Evolutionary conservation across 1,140 invertebrate genomes (phyloP), one percentile per base, ranked within the genome.

Genomic region (Spodoptera frugiperda): DNA sequence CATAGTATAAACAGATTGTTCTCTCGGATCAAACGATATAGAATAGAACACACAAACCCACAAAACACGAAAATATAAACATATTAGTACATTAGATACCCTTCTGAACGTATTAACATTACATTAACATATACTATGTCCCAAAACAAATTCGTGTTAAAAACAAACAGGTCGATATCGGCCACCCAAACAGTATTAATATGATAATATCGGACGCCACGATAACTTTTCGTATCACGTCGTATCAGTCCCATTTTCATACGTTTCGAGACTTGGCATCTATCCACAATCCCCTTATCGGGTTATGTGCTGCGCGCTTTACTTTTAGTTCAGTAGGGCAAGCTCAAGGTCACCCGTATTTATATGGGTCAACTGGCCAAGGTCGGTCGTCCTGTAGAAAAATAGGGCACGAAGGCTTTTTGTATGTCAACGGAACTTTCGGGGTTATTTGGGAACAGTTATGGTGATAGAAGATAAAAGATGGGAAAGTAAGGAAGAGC

Each of bases 311-410:
- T 63, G 44, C 59, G 15, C 17, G 8, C 30, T 33, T 33, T 12
- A 39, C n/a, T 63, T 63, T 63, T 63, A 33, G 33, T 15, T n/a
- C n/a, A 14, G n/a, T 63, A 17, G 30, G 33, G n/a, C 59, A 3
- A 19, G 59, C 33, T 19, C 59, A 63, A 63, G 59, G 59, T 19
- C 33, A 44, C 17, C 9, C 25, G 15, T 44, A 63, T 17, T 39
- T 63, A 63, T 63, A 44, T 63, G 17, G 59, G 59, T 63, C 33
- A 63, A n/a, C 15, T 3, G 59, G 59, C 33, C 59, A 63, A 63
- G 59, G 59, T 63, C 55, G n/a, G 1, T 2, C 15, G 30, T 44
- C 15, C 33, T 15, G 59, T 17, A 63, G 30, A 44, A 15, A 63
- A 44, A 46, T 44, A 17, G 59, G 15, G 17, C 15, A 44, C 17